Percentiles rank a stretch among this genome's conserved stretches.
Evolutionary conservation across 2,888 invertebrate species (phyloP).

Genomic region (Phengaris arion): DNA sequence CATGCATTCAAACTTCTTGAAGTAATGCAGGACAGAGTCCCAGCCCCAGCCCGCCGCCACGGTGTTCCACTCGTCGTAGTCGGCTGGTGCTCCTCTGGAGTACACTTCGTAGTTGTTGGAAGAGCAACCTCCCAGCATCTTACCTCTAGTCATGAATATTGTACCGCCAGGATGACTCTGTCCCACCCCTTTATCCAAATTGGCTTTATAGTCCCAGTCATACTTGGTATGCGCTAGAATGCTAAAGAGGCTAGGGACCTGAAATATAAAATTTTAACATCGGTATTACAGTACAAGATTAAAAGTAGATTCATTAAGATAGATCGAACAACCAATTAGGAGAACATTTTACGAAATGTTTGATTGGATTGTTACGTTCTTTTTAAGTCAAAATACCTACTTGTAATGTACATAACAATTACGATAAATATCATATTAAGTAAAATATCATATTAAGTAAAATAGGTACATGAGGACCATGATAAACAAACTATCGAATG

Average conservation of each 20-base stretch:
- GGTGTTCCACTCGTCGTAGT: conserved; percentile 47
- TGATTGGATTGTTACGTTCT: too few species aligned
- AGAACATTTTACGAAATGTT: too few species aligned
- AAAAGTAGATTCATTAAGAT: not conserved
- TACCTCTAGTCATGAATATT: conserved; percentile 45
- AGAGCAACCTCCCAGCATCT: conserved; percentile 49
- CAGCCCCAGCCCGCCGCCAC: conserved; percentile 49
- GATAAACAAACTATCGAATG: not conserved
- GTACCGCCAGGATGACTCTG: conserved; percentile 41
- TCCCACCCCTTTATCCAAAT: conserved; percentile 44
- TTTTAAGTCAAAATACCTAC: too few species aligned
- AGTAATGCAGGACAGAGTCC: conserved; percentile 46
- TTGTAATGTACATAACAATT: too few species aligned
- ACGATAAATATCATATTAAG: too few species aligned
- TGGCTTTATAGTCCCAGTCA: conserved; percentile 47
- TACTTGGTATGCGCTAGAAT: conserved; percentile 43
- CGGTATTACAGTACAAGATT: too few species aligned
- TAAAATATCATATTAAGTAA: too few species aligned
- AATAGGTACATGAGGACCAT: too few species aligned
- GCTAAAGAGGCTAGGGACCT: conserved; percentile 47
- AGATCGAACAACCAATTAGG: too few species aligned
- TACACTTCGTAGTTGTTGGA: conserved; percentile 48
- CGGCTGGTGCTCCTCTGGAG: conserved; percentile 46
- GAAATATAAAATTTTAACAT: not conserved
- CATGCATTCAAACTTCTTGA: conserved; percentile 49